phyloP scores from a whole-genome alignment of 2,113 vertebrate species.

The Cryptomyrus ogoouensis region DNA sequence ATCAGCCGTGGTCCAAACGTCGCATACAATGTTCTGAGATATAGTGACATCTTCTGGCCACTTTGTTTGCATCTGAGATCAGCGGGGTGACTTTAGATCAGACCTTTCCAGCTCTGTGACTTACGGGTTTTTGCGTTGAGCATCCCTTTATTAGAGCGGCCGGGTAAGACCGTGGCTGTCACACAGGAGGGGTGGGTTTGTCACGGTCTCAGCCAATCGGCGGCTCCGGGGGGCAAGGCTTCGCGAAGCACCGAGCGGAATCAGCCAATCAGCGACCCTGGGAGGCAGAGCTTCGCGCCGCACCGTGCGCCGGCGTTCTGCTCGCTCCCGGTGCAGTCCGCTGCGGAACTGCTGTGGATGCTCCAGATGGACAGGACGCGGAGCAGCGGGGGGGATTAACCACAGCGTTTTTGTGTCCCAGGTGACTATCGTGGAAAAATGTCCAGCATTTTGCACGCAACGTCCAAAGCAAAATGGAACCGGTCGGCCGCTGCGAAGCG shows the following conservation, averaged over 20 bases:
- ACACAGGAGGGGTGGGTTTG: background rate
- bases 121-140: background rate
- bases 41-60: background rate
- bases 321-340: conserved; percentile 13
- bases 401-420: background rate
- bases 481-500: conserved; percentile 64
- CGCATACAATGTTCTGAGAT: background rate
- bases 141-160: background rate
- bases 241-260: background rate
- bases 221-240: conserved; percentile 39
- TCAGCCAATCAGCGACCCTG: conserved; percentile 35
- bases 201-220: conserved; percentile 34
- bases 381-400: conserved; percentile 31
- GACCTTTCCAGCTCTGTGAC: background rate
- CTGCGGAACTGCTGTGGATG: background rate
- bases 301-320: background rate
- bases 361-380: conserved; percentile 43
- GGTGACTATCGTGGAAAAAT: conserved; percentile 51
- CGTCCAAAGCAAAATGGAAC: conserved; percentile 69
- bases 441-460: conserved; percentile 74
- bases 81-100: background rate
- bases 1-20: background rate
- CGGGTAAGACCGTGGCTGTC: background rate
- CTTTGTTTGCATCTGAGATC: background rate
- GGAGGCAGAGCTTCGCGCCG: conserved; percentile 37